phyloP scores from a whole-genome alignment of 2,113 vertebrate species.

The Lepus europaeus region DNA sequence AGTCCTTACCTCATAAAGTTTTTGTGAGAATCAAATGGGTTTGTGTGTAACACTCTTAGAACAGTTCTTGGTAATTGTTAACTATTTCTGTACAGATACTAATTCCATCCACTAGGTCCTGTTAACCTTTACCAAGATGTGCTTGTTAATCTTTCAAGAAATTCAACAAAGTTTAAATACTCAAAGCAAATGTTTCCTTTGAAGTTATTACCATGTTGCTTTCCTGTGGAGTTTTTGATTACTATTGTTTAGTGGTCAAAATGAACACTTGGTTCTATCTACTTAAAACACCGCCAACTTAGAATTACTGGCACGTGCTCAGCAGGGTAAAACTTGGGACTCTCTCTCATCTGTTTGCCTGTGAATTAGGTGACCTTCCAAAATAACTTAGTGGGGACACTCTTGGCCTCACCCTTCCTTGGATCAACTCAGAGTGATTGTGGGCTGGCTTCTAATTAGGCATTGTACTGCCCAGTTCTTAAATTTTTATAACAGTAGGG shows the following conservation, averaged over 20 bases:
- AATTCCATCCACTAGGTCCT: not conserved
- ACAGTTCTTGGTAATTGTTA: constrained; percentile 23
- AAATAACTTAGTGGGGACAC: not conserved
- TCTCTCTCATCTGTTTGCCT: not conserved
- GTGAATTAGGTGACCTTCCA: not conserved
- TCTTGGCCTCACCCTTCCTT: not conserved
- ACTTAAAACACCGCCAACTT: constrained; percentile 30
- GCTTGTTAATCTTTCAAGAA: constrained; percentile 17
- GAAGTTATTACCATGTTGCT: not conserved
- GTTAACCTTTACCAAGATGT: not conserved
- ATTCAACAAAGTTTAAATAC: not conserved
- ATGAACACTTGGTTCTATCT: not conserved
- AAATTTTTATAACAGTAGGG: constrained; percentile 3
- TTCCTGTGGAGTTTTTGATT: not conserved
- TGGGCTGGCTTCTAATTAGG: not conserved
- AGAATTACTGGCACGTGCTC: not conserved
- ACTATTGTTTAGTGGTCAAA: not conserved
- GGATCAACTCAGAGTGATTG: not conserved
- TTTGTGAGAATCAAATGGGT: constrained; percentile 2
- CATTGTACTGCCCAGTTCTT: not conserved
- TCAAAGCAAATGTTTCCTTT: not conserved
- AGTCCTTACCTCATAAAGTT: not conserved
- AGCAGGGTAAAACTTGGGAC: not conserved
- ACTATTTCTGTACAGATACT: not conserved
- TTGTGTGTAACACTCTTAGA: constrained; percentile 15